phyloP scores from a whole-genome alignment of 2,113 vertebrate species.

The Illadopsis cleaveri region DNA sequence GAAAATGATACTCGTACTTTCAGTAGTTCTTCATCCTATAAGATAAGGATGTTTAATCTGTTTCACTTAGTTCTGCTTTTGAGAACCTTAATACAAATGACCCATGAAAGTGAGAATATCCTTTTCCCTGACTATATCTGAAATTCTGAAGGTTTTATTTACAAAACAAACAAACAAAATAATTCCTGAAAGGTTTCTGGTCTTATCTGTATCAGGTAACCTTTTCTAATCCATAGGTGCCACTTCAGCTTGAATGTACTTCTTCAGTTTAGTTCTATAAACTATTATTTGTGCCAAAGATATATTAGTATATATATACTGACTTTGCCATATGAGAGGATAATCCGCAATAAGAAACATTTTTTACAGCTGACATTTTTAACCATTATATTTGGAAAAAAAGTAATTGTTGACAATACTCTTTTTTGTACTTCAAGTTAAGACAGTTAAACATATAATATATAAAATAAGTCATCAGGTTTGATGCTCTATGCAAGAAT shows the following conservation, averaged over 20 bases:
- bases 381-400: background rate
- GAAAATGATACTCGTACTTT: slow-evolving; percentile 2
- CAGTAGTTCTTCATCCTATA: background rate
- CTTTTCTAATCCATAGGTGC: background rate
- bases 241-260: slow-evolving; percentile 3
- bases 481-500: background rate
- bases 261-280: slow-evolving; percentile 53
- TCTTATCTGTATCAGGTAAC: slow-evolving; percentile 20
- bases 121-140: background rate
- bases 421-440: background rate
- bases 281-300: slow-evolving; percentile 25
- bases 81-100: background rate
- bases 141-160: slow-evolving; percentile 3
- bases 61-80: slow-evolving; percentile 12
- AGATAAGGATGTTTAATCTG: background rate
- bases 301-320: background rate
- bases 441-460: background rate
- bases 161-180: background rate
- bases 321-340: background rate
- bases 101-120: background rate
- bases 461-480: background rate
- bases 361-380: slow-evolving; percentile 2
- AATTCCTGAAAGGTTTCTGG: background rate
- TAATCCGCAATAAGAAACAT: background rate
- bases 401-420: background rate